phyloP scores from a whole-genome alignment of 2,113 vertebrate genomes.

The Semicossyphus pulcher region DNA sequence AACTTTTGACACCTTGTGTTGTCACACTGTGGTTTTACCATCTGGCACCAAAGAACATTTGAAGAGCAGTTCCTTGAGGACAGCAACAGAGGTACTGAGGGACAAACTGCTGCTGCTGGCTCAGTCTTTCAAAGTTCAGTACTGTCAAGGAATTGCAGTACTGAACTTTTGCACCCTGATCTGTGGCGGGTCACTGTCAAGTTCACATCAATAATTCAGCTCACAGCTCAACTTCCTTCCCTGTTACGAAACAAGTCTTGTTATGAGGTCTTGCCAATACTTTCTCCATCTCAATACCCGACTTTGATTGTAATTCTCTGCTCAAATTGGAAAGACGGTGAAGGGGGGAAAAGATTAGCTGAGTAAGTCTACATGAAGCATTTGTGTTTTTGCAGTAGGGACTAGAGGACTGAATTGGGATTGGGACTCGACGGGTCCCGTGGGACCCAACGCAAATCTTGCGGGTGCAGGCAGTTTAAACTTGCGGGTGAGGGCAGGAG shows the following conservation, averaged over 20 bases:
- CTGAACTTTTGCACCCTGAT: constrained; percentile 72
- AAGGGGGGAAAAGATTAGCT: constrained; percentile 38
- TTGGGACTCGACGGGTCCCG: too few species aligned
- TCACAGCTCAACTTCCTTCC: constrained; percentile 53
- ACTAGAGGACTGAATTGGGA: too few species aligned
- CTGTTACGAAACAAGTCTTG: constrained; percentile 73
- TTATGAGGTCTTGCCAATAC: constrained; percentile 59
- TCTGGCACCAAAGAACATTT: constrained; percentile 50
- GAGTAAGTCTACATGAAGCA: constrained; percentile 43
- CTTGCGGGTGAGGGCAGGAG: too few species aligned
- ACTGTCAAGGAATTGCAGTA: constrained; percentile 68
- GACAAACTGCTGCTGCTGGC: constrained; percentile 59
- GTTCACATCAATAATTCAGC: constrained; percentile 82
- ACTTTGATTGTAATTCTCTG: constrained; percentile 51
- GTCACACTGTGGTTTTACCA: constrained; percentile 48
- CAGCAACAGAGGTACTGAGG: constrained; percentile 38
- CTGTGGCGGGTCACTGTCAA: constrained; percentile 68
- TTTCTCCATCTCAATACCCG: constrained; percentile 32
- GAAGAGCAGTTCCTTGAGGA: constrained; percentile 59
- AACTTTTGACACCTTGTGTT: constrained; percentile 72
- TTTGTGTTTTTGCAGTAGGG: constrained; percentile 43
- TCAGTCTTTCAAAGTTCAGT: constrained; percentile 63
- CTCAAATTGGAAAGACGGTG: not conserved
- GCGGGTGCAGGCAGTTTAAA: too few species aligned
- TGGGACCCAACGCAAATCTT: too few species aligned